Conservation (phyloP, 2,888 invertebrate species). For the Masnerella sp. region DNA sequence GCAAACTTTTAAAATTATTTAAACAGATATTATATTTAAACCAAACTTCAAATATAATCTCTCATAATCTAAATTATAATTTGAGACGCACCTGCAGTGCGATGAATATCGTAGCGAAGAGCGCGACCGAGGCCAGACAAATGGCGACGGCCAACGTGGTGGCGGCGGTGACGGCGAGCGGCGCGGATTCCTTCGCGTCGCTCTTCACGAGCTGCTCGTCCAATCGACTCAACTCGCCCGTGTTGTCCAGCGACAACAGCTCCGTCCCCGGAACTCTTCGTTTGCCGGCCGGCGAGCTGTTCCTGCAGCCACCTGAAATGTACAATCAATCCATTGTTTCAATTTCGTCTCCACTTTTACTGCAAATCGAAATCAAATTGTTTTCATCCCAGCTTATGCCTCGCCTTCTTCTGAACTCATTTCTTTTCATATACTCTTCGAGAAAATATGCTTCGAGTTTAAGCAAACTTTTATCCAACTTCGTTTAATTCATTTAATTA, state of each 20-base stretch:
- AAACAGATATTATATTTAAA: too few species aligned
- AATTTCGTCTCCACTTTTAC: constrained; percentile 27
- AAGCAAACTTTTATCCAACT: too few species aligned
- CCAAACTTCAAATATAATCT: constrained; percentile 27
- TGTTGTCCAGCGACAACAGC: constrained; percentile 67
- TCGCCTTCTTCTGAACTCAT: too few species aligned
- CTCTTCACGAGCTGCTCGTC: constrained; percentile 63
- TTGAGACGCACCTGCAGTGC: constrained; percentile 83
- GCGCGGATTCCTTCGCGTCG: constrained; percentile 65
- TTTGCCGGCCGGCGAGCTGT: constrained; percentile 86
- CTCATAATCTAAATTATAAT: constrained; percentile 7
- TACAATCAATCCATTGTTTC: constrained; percentile 28
- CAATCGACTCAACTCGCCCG: constrained; percentile 62
- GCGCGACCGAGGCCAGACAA: constrained; percentile 83
- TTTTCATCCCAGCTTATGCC: constrained; percentile 15
- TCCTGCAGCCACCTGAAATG: constrained; percentile 84
- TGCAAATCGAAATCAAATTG: constrained; percentile 22
- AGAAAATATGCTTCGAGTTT: too few species aligned
- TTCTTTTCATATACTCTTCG: too few species aligned
- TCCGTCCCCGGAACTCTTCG: constrained; percentile 83
- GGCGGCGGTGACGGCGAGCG: constrained; percentile 81
- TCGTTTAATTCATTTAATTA: too few species aligned
- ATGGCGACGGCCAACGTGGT: constrained; percentile 84
- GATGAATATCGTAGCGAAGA: constrained; percentile 85
- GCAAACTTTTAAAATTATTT: too few species aligned